Evolutionary conservation across 2,888 invertebrate species (phyloP).

Genomic region (Aproaerema taeniolella): DNA sequence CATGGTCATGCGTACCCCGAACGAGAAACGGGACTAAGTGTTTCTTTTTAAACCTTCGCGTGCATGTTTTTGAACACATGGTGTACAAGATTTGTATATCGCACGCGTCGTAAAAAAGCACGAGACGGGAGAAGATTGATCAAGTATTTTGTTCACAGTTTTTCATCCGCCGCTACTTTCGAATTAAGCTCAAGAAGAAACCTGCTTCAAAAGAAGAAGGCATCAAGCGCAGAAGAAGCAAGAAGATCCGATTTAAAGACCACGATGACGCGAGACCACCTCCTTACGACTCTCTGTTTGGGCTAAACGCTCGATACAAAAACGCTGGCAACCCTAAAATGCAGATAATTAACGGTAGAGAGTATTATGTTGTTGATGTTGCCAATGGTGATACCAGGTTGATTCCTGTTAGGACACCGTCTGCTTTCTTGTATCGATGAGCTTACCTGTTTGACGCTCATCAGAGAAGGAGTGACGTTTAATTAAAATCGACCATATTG

Average conservation of each 20-base stretch:
- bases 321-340: slow-evolving; percentile 52
- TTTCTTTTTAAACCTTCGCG: too few species aligned
- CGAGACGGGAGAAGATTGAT: too few species aligned
- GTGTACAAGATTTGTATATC: too few species aligned
- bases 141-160: slow-evolving; percentile 32
- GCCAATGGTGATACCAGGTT: slow-evolving; percentile 80
- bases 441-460: neutral
- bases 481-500: too few species aligned
- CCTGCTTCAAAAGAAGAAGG: slow-evolving; percentile 6
- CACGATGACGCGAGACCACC: slow-evolving; percentile 76
- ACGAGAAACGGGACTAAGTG: too few species aligned
- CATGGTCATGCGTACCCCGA: too few species aligned
- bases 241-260: slow-evolving; percentile 8
- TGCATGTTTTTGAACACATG: too few species aligned
- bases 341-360: slow-evolving; percentile 83
- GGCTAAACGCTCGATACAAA: slow-evolving; percentile 45
- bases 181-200: slow-evolving; percentile 20
- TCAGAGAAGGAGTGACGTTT: neutral
- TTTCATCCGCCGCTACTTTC: slow-evolving; percentile 40
- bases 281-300: slow-evolving; percentile 80
- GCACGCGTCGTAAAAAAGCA: too few species aligned
- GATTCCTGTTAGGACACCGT: slow-evolving; percentile 85
- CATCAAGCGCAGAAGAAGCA: slow-evolving; percentile 7
- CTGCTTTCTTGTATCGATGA: slow-evolving; percentile 84
- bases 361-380: slow-evolving; percentile 83